Conservation (phyloP, 2,888 invertebrate species). For the Leptura quadrifasciata region DNA sequence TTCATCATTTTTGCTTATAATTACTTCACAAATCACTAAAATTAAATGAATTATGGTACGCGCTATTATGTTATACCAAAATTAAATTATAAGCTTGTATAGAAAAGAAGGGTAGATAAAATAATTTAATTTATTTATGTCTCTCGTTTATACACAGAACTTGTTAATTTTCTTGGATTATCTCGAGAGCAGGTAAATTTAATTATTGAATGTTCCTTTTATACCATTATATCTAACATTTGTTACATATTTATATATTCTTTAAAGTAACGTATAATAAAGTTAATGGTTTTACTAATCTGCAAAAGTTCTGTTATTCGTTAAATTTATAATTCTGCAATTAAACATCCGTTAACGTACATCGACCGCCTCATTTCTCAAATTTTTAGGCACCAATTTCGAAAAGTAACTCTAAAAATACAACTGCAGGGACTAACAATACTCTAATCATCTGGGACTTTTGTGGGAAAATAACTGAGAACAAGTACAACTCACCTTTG, state of each 20-base stretch:
- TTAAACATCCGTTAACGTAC: no score
- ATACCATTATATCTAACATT: background rate
- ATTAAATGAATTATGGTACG: constrained; percentile 1
- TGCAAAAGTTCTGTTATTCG: no score
- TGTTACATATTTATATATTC: background rate
- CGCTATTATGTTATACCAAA: background rate
- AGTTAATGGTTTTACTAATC: no score
- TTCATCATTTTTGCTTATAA: background rate
- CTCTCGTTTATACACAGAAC: background rate
- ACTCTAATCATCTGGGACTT: no score
- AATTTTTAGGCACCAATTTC: no score
- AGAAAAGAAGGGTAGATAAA: background rate
- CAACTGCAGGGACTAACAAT: no score
- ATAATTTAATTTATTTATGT: background rate
- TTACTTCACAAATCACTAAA: background rate
- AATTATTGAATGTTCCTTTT: background rate
- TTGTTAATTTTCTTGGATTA: background rate
- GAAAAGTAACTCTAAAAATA: no score
- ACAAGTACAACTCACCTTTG: no score
- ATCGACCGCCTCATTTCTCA: no score
- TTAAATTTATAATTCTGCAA: no score
- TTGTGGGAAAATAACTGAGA: no score
- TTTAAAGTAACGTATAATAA: background rate
- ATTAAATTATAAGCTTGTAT: background rate
- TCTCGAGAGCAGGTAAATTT: background rate